Conservation (phyloP, 2,113 vertebrate species). For the Herpetotheres cachinnans region DNA sequence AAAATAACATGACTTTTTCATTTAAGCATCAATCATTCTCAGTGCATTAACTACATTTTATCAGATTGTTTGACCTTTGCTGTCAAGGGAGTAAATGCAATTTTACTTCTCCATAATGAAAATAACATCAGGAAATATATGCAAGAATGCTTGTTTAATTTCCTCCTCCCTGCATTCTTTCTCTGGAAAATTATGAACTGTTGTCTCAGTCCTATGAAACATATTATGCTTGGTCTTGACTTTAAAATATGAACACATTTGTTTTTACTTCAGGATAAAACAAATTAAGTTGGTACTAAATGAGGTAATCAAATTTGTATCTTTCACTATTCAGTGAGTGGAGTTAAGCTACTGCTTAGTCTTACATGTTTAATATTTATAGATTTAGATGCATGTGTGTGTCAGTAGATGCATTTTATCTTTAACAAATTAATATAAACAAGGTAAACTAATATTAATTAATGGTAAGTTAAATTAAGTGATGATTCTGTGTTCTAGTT, state of each 20-base stretch:
- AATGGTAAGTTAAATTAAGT: neutral
- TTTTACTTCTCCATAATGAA: conserved; percentile 60
- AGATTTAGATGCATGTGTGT: neutral
- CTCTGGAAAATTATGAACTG: conserved; percentile 58
- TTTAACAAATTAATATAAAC: neutral
- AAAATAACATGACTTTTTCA: neutral
- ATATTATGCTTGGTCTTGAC: neutral
- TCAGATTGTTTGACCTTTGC: conserved; percentile 59
- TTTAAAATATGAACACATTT: neutral
- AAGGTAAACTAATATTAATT: neutral
- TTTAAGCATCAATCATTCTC: conserved; percentile 40
- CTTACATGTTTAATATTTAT: neutral
- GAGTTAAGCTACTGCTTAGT: neutral
- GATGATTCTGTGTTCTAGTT: neutral
- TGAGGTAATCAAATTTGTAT: neutral
- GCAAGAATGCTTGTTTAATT: conserved; percentile 68
- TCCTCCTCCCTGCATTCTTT: conserved; percentile 58
- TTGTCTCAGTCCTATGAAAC: conserved; percentile 24
- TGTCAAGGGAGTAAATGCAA: conserved; percentile 61
- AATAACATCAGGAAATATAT: conserved; percentile 66
- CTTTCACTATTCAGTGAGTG: neutral
- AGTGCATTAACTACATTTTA: conserved; percentile 51
- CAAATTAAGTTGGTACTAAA: neutral
- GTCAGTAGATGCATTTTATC: neutral
- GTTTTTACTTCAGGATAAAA: conserved; percentile 29